These are phyloP conservation scores for Platysternon megacephalum DNA, from an alignment of 2,113 vertebrate genomes.

Conservation along the genomic window DNA sequence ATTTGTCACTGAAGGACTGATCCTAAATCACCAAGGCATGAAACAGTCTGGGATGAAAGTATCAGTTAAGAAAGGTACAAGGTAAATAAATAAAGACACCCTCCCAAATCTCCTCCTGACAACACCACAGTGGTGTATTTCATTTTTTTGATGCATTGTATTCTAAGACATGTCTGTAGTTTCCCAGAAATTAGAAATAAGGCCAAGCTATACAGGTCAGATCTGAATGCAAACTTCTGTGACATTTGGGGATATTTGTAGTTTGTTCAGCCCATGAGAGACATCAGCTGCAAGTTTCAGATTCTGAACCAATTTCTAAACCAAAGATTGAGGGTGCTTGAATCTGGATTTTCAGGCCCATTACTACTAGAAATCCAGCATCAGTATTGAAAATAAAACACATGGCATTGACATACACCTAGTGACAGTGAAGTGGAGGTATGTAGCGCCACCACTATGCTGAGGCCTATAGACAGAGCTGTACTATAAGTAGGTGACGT, in stretches of 20 bases:
- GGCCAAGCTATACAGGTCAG: neutral
- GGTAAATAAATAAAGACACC: accelerated
- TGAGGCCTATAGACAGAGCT: neutral
- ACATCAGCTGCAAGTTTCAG: neutral
- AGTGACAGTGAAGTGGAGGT: neutral
- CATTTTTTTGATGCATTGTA: conserved; percentile 4
- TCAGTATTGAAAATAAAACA: neutral
- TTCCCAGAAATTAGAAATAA: neutral
- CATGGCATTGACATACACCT: neutral
- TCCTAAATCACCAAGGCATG: neutral
- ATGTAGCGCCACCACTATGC: neutral
- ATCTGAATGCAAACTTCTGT: neutral
- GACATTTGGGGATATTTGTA: no score
- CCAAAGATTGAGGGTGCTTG: neutral
- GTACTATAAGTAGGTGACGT: neutral
- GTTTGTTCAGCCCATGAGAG: no score
- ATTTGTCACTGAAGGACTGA: neutral
- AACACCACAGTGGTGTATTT: neutral
- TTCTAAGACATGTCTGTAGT: neutral
- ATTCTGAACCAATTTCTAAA: neutral
- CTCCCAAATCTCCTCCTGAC: neutral
- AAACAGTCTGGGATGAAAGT: neutral
- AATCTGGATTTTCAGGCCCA: neutral
- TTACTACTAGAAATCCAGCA: neutral
- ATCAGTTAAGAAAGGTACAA: neutral